Conservation (phyloP, 2,113 vertebrate species). For the Balaeniceps rex region DNA sequence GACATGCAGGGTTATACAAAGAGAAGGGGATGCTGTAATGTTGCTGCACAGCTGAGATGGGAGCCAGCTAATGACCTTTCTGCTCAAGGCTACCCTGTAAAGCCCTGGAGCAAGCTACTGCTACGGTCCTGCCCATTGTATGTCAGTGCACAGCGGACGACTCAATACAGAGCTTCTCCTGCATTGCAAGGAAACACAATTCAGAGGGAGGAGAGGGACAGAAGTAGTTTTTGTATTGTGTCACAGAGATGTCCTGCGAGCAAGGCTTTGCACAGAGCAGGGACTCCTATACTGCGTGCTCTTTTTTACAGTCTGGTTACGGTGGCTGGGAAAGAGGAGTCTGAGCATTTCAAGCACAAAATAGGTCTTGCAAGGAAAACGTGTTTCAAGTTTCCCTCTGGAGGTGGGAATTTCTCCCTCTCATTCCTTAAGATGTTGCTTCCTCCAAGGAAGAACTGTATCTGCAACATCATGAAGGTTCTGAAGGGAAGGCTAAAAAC, state of each 20-base stretch:
- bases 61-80: neutral
- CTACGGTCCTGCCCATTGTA: rapidly evolving
- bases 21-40: neutral
- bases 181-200: neutral
- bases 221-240: neutral
- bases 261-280: neutral
- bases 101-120: neutral
- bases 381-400: neutral
- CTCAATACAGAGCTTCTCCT: neutral
- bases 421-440: neutral
- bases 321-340: neutral
- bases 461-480: neutral
- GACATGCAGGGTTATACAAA: neutral
- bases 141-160: neutral
- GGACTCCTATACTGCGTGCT: neutral
- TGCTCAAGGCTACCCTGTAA: neutral
- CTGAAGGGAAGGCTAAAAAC: neutral
- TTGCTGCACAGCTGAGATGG: neutral
- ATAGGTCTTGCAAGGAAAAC: neutral
- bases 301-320: neutral
- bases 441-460: neutral
- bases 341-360: neutral
- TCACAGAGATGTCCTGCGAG: neutral
- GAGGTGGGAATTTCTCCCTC: neutral
- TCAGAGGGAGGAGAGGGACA: neutral